Base-by-base conservation (phyloP, 1,140 invertebrate genomes). In the Calephelis nemesis region DNA sequence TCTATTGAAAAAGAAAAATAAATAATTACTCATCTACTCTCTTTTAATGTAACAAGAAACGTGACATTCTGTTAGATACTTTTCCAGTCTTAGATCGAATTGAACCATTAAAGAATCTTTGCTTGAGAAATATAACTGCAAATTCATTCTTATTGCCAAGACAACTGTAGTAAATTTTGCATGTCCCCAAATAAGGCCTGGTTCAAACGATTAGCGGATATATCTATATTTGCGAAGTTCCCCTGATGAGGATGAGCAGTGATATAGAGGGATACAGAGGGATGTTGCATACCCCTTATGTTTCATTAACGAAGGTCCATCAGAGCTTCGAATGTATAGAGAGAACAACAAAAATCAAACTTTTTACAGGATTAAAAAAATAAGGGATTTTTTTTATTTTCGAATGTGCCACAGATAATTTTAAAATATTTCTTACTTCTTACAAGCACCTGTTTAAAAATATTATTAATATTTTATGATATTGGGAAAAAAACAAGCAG, bases 281-380 rank as follows among this genome's bases (percentile, higher is more conserved):
- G 82, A 80, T 79, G 79, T 67, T 73, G 76, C 75, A 78, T 85
- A 83, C 83, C 87, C 87, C 87, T 88, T 88, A 90, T 90, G 87
- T 90, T 90, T 90, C 87, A 90, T 90, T 90, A 90, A 88, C 86
- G 85, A 87, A 74, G 76, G 71, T 75, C 71, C 65, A 64, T 62
- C 71, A 86, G 82, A 79, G n/a, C 45, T 71, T 19, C 0, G 15
- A 72, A 82, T 19, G 40, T 63, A 62, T 73, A 82, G 79, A 84
- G 13, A 63, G 47, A 69, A 39, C 58, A 62, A 66, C 42, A 64
- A 63, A 65, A 30, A 30, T 30, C 30, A 30, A 30, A 30, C 30
- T 30, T 30, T 30, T 30, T 2, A 30, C 30, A 30, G 30, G 30
- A 30, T 30, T 30, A 4, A 30, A 30, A n/a, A 30, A 30, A 30